Percentiles rank a stretch among this genome's conserved stretches.
These are phyloP conservation scores for Aelia acuminata DNA, from an alignment of 2,888 invertebrate genomes.

Conservation along the genomic window DNA sequence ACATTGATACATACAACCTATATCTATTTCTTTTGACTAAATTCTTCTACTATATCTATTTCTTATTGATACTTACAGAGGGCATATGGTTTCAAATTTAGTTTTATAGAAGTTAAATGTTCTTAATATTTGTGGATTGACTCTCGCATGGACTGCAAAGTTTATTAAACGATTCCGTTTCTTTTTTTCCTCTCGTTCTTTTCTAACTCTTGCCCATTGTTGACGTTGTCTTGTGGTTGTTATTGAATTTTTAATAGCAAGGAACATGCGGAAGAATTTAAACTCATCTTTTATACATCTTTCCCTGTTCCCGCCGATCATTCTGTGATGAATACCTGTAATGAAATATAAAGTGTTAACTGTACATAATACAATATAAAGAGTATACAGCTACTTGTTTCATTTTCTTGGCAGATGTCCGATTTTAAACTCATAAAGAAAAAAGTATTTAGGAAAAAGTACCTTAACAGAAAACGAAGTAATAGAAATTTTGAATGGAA, in stretches of 20 bases:
- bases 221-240: background rate
- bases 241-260: background rate
- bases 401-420: too few species aligned
- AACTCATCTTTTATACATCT: background rate
- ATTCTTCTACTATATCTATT: background rate
- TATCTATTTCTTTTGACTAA: background rate
- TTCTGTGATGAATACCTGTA: background rate
- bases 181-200: background rate
- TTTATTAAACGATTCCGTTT: background rate
- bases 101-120: background rate
- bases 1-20: too few species aligned
- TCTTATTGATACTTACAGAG: slow-evolving; percentile 10
- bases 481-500: too few species aligned
- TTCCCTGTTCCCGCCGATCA: background rate
- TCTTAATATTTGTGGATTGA: background rate
- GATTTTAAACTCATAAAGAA: too few species aligned
- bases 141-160: background rate
- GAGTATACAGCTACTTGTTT: too few species aligned
- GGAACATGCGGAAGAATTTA: background rate
- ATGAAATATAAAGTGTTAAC: background rate
- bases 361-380: too few species aligned
- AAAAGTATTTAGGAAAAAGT: too few species aligned
- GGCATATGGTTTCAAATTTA: background rate
- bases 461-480: too few species aligned
- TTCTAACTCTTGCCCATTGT: background rate